Conservation (phyloP, 2,888 invertebrate species). For the Pyrrhia umbra region DNA sequence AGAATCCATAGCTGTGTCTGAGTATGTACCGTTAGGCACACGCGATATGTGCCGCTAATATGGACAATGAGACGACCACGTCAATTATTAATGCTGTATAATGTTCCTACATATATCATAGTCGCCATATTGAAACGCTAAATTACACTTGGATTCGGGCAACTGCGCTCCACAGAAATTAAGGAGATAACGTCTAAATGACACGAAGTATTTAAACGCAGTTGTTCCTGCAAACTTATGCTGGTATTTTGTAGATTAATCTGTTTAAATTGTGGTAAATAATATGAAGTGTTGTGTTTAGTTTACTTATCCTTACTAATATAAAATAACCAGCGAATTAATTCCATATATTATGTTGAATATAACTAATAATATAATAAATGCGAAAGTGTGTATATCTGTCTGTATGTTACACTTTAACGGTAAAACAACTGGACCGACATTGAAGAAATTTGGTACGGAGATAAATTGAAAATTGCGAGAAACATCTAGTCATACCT, state of each 20-base stretch:
- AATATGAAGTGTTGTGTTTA: too few species aligned
- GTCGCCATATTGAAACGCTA: conserved; percentile 32
- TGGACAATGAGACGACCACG: conserved; percentile 33
- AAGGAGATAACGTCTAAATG: conserved; percentile 27
- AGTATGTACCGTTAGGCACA: conserved; percentile 52
- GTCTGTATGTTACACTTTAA: too few species aligned
- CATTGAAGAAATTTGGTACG: too few species aligned
- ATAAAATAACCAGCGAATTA: too few species aligned
- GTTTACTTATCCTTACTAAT: too few species aligned
- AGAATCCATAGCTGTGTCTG: conserved; percentile 25
- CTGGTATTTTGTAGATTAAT: neutral
- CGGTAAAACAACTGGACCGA: too few species aligned
- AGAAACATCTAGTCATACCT: too few species aligned
- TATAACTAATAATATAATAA: too few species aligned
- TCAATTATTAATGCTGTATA: conserved; percentile 32
- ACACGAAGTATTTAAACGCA: conserved; percentile 1
- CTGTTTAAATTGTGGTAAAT: too few species aligned
- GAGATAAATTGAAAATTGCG: too few species aligned
- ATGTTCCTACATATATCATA: neutral
- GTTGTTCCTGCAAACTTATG: neutral
- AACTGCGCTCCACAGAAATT: conserved; percentile 4
- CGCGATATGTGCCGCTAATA: conserved; percentile 45
- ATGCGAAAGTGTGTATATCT: too few species aligned
- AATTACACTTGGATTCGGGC: conserved; percentile 33
- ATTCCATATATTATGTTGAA: too few species aligned